phyloP scores from a whole-genome alignment of 2,113 vertebrate genomes.

The Agelaius phoeniceus region DNA sequence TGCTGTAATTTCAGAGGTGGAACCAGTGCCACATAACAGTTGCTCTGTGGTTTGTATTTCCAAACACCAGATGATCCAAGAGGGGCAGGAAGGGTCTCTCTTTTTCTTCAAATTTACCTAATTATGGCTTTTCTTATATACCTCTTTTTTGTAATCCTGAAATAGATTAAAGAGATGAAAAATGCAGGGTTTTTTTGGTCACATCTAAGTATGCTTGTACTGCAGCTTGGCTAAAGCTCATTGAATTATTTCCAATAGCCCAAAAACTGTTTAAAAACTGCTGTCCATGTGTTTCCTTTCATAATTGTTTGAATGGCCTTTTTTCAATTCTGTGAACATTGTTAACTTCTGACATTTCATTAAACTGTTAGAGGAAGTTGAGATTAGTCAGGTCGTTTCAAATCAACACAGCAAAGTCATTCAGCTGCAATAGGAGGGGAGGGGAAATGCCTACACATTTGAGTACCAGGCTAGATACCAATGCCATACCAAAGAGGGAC shows the following conservation, averaged over 20 bases:
- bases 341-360: conserved; percentile 60
- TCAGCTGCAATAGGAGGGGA: conserved; percentile 24
- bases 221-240: conserved; percentile 37
- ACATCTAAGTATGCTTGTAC: conserved; percentile 22
- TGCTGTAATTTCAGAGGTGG: conserved; percentile 16
- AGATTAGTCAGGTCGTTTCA: conserved; percentile 63
- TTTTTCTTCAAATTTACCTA: background rate
- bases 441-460: background rate
- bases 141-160: background rate
- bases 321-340: conserved; percentile 27
- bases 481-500: background rate
- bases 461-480: conserved; percentile 6
- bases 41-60: background rate
- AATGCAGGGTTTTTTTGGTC: background rate
- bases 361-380: conserved; percentile 64
- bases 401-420: conserved; percentile 50
- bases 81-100: background rate
- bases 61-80: background rate
- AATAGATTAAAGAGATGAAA: background rate
- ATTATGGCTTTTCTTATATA: background rate
- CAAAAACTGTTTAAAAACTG: conserved; percentile 55
- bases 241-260: conserved; percentile 52
- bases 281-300: conserved; percentile 65
- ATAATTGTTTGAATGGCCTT: conserved; percentile 60
- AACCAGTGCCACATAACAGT: background rate